Base-by-base conservation (phyloP, 2,888 invertebrate species). In the Eremobia ochroleuca region DNA sequence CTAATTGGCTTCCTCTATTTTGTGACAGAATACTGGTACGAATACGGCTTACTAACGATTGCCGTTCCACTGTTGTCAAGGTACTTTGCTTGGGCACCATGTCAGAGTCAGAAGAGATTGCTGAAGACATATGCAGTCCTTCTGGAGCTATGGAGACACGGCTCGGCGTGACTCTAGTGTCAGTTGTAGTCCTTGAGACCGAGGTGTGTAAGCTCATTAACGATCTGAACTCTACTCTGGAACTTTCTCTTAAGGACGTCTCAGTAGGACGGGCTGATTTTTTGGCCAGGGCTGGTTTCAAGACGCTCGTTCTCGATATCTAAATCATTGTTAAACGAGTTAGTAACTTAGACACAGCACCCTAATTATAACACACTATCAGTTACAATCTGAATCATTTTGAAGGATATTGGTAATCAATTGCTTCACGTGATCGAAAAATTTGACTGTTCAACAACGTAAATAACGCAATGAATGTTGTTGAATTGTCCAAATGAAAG, bases 171-270 rank as follows among this genome's bases (percentile, higher is more conserved):
- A 13, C 9, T 31, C 40, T 64, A 11, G n/a, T 49, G 4, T 18
- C 49, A 18, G 52, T 46, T 21, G 58, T 11, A 8, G 1, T 0
- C 43, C 15, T 13, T 18, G 61, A 31, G 0, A 0, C n/a, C n/a
- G n/a, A 4, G 28, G 13, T 0, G 15, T 46, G 61, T 49, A 52
- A 1, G 59, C 37, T 82, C 18, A 58, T 15, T 37, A 82, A 37
- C 13, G 86, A 62, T 15, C 21, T 59, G 13, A 58, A 64, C 21
- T 86, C 86, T n/a, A 68, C 62, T 75, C 2, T 77, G 25, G 82
- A 82, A 34, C 0, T 0, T 2, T 52, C 77, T 61, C 5, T 40
- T 25, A 13, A 11, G 18, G 31, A 1, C 8, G n/a, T 0, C 9
- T 82, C 77, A 25, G 49, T 8, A 31, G 28, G 52, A n/a, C 11